These are phyloP conservation scores for Protosalanx chinensis DNA, from an alignment of 2,797 vertebrate species.

Conservation along the genomic window DNA sequence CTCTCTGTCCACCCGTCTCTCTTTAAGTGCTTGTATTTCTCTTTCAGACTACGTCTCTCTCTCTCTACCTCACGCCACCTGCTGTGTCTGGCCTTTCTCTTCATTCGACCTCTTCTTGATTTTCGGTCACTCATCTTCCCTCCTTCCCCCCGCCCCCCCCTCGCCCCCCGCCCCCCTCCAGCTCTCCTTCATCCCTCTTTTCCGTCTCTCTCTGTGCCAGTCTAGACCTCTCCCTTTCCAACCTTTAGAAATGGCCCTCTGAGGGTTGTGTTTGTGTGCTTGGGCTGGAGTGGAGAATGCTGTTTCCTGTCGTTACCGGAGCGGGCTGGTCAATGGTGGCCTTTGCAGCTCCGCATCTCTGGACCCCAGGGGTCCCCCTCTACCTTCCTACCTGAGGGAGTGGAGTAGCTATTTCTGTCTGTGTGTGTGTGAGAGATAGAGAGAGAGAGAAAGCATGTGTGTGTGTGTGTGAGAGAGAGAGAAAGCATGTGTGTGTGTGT, in stretches of 20 bases:
- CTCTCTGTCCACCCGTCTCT: background rate
- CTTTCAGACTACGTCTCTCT: background rate
- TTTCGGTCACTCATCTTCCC: background rate
- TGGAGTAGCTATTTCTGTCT: conserved; percentile 6
- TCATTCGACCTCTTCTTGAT: conserved; percentile 7
- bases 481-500: conserved; percentile 18
- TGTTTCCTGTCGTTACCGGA: background rate
- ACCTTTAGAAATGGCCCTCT: background rate
- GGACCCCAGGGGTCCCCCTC: background rate
- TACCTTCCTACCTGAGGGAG: conserved; percentile 9
- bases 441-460: background rate
- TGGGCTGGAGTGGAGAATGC: background rate
- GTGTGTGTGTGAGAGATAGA: conserved; percentile 4
- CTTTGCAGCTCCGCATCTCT: background rate
- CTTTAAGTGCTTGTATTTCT: no score
- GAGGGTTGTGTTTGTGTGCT: background rate
- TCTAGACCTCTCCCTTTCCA: background rate
- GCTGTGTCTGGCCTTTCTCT: background rate
- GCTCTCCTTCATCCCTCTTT: background rate
- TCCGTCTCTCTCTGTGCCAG: background rate
- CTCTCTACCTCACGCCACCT: background rate
- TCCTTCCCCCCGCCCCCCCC: background rate
- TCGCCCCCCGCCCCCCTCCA: background rate
- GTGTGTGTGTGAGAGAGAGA: conserved; percentile 17
- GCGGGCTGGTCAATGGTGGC: background rate